Evolutionary conservation across 2,888 invertebrate genomes (phyloP).

Genomic region (Cancer borealis): DNA sequence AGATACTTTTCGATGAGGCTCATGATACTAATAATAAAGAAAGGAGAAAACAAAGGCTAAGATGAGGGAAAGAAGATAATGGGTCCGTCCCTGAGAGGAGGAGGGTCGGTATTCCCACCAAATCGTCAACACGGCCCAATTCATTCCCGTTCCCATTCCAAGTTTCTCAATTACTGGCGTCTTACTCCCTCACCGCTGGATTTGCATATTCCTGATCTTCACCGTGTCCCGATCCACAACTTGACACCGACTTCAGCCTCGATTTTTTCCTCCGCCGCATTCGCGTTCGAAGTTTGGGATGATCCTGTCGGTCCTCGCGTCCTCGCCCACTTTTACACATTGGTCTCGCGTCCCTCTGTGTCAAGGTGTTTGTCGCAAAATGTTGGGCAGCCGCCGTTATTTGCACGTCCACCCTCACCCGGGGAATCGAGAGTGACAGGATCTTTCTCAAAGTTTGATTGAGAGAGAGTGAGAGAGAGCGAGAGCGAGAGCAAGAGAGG

Average conservation of each 20-base stretch:
- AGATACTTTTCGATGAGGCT: no score
- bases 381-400: not conserved
- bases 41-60: no score
- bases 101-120: conserved; percentile 63
- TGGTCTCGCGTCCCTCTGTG: not conserved
- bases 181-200: conserved; percentile 73
- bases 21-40: no score
- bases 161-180: conserved; percentile 73
- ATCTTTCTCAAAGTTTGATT: conserved; percentile 70
- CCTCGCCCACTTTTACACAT: not conserved
- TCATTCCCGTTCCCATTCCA: conserved; percentile 73
- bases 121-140: conserved; percentile 74
- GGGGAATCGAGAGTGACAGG: conserved; percentile 46
- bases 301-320: conserved; percentile 1
- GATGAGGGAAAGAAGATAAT: conserved; percentile 11
- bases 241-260: conserved; percentile 67
- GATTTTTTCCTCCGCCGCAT: conserved; percentile 44
- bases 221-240: conserved; percentile 65
- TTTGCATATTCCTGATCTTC: conserved; percentile 72
- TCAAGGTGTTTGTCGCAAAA: conserved; percentile 23
- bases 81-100: conserved; percentile 12
- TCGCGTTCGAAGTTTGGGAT: conserved; percentile 36
- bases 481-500: conserved; percentile 31
- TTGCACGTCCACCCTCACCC: not conserved
- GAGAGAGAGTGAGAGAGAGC: conserved; percentile 45